These are phyloP conservation scores for Rhimphoctona megacephalus DNA, from an alignment of 2,888 invertebrate species.

Conservation along the genomic window DNA sequence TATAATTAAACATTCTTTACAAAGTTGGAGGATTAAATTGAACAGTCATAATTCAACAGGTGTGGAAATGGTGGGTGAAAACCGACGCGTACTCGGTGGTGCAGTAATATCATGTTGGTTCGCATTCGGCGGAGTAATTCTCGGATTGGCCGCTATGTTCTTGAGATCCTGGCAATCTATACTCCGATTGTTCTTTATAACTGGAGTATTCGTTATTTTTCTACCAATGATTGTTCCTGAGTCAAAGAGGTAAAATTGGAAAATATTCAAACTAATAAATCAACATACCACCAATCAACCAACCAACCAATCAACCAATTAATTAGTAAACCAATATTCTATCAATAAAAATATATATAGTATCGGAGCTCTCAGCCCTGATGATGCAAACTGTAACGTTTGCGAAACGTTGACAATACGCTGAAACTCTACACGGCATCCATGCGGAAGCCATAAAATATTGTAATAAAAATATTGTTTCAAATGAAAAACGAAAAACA, in stretches of 20 bases:
- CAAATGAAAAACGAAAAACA: background rate
- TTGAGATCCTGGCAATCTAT: slow-evolving; percentile 89
- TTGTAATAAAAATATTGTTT: background rate
- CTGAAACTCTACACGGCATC: too few species aligned
- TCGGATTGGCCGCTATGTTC: slow-evolving; percentile 89
- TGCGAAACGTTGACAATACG: too few species aligned
- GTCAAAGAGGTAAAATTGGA: slow-evolving; percentile 86
- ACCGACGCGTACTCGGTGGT: slow-evolving; percentile 90
- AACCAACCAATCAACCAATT: too few species aligned
- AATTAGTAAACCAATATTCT: too few species aligned
- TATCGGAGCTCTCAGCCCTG: too few species aligned
- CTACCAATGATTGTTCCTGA: slow-evolving; percentile 90
- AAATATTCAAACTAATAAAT: background rate
- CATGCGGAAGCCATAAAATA: too few species aligned
- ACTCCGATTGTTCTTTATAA: slow-evolving; percentile 88
- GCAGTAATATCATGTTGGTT: slow-evolving; percentile 90
- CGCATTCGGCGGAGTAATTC: slow-evolving; percentile 89
- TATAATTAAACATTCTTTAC: too few species aligned
- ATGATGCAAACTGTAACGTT: too few species aligned
- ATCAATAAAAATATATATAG: too few species aligned
- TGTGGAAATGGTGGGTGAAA: slow-evolving; percentile 92
- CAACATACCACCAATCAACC: background rate
- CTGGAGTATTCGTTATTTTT: slow-evolving; percentile 88
- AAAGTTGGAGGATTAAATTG: background rate
- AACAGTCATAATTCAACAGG: slow-evolving; percentile 83